Conservation (phyloP, 2,113 vertebrate species). For the Sinosuthora webbiana region DNA sequence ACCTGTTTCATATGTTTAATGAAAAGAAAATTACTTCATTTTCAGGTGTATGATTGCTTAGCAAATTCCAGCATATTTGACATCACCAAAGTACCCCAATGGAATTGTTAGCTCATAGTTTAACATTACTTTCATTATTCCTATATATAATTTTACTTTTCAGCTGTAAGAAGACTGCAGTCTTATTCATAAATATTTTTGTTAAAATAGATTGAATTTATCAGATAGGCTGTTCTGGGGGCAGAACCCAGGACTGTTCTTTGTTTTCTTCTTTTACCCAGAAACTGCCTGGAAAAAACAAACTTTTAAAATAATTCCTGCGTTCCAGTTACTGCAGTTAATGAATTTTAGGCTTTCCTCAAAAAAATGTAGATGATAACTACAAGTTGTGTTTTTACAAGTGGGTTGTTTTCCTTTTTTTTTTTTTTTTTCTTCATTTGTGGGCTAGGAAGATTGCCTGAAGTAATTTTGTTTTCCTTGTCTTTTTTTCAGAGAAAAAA, state of each 20-base stretch:
- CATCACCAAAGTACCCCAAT: background rate
- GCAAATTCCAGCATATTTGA: fast-evolving
- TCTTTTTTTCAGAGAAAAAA: background rate
- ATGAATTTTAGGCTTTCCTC: background rate
- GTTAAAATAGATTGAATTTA: background rate
- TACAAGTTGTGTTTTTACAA: background rate
- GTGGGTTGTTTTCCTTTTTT: background rate
- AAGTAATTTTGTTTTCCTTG: background rate
- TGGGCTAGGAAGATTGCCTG: background rate
- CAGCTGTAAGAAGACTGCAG: background rate
- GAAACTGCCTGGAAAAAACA: background rate
- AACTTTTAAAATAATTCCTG: background rate
- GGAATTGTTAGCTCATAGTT: background rate
- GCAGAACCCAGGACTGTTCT: background rate
- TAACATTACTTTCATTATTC: background rate
- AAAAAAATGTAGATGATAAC: background rate
- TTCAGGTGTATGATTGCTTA: background rate
- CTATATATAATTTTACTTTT: background rate
- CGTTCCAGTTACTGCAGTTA: background rate
- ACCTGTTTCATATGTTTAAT: background rate
- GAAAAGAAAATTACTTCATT: background rate
- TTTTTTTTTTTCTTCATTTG: background rate
- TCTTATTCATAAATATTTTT: background rate
- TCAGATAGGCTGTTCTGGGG: background rate
- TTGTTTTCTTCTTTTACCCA: background rate